phyloP scores from a whole-genome alignment of 2,113 vertebrate species.

The Tautogolabrus adspersus region DNA sequence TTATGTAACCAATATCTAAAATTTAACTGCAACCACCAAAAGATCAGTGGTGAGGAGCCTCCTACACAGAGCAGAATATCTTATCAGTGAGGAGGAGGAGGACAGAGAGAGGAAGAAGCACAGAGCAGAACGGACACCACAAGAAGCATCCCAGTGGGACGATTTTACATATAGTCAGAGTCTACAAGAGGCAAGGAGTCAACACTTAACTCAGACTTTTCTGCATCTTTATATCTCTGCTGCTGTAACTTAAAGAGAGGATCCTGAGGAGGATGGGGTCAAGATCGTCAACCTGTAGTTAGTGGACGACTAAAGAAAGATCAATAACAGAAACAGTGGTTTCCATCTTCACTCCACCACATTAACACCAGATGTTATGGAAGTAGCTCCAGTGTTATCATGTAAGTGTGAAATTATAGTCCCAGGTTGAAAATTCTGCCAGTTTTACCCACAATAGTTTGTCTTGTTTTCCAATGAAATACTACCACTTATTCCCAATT shows the following conservation, averaged over 20 bases:
- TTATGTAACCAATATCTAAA: neutral
- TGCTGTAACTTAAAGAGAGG: neutral
- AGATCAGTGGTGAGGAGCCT: constrained; percentile 1
- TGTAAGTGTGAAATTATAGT: too few relatives aligned
- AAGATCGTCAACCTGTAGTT: neutral
- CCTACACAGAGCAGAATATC: neutral
- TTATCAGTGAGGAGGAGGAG: constrained; percentile 1
- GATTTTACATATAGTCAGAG: neutral
- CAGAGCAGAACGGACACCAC: neutral
- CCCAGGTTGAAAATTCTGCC: too few relatives aligned
- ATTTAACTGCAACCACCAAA: neutral
- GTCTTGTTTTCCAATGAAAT: too few relatives aligned
- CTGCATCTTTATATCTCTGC: neutral
- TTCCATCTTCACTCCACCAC: neutral
- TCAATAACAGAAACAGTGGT: neutral
- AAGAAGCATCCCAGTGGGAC: neutral
- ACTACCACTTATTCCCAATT: too few relatives aligned
- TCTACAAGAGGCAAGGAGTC: neutral
- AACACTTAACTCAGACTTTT: neutral
- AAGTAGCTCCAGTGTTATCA: too few relatives aligned
- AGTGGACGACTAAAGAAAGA: neutral
- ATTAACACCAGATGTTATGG: too few relatives aligned
- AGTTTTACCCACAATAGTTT: too few relatives aligned
- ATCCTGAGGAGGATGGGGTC: neutral
- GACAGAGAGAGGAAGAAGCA: neutral